Evolutionary conservation across 2,113 vertebrate genomes (phyloP).

Genomic region (Trichechus manatus): DNA sequence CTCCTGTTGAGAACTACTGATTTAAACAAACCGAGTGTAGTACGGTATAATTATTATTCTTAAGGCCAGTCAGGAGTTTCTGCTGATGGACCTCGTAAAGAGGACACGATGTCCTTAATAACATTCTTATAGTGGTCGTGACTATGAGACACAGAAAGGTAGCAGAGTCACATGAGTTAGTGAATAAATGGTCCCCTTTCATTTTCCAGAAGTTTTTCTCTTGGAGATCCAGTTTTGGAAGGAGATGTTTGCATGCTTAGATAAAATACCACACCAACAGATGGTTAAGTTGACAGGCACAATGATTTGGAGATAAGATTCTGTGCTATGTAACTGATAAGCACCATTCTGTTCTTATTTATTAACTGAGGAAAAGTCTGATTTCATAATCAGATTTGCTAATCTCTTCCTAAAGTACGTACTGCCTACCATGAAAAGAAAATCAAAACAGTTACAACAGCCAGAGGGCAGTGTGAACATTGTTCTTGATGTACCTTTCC

Average conservation of each 20-base stretch:
- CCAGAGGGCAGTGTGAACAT: background rate
- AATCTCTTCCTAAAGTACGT: background rate
- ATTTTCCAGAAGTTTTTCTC: constrained; percentile 20
- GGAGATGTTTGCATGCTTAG: background rate
- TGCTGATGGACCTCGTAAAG: background rate
- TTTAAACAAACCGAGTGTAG: background rate
- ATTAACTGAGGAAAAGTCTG: background rate
- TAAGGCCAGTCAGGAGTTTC: background rate
- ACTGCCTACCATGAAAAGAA: background rate
- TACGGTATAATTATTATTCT: background rate
- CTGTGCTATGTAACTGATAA: background rate
- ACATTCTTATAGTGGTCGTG: background rate
- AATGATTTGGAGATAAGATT: constrained; percentile 34
- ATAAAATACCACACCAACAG: background rate
- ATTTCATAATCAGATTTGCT: background rate
- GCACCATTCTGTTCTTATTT: background rate
- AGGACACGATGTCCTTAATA: background rate
- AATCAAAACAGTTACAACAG: background rate
- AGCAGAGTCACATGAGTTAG: background rate
- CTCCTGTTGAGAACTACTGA: background rate
- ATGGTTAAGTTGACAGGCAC: background rate
- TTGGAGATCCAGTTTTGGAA: background rate
- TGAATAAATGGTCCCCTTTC: background rate
- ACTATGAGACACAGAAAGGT: background rate
- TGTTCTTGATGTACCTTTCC: background rate